These are phyloP conservation scores for Falco novaeseelandiae DNA, from an alignment of 2,797 vertebrate species.

Conservation along the genomic window DNA sequence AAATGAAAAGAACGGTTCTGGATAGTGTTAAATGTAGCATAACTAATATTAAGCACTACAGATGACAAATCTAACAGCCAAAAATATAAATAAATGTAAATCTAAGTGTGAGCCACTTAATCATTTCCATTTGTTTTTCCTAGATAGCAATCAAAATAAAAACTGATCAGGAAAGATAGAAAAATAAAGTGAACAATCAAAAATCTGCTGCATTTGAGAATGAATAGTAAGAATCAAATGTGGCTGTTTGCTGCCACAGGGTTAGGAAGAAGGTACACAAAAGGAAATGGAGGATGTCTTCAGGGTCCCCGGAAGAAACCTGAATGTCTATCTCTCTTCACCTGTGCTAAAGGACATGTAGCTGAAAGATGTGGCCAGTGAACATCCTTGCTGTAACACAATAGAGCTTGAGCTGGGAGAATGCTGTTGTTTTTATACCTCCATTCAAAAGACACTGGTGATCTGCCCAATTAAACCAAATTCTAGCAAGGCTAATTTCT, in stretches of 20 bases:
- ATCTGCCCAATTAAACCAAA: not conserved
- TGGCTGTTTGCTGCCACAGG: not conserved
- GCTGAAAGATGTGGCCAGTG: not conserved
- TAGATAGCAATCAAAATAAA: not conserved
- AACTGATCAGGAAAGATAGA: not conserved
- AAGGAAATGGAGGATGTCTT: not conserved
- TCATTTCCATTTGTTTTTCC: slow-evolving; percentile 9
- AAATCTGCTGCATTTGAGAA: not conserved
- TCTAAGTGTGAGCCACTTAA: not conserved
- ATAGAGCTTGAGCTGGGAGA: not conserved
- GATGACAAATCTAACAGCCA: not conserved
- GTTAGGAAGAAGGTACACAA: not conserved
- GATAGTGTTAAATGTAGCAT: not conserved
- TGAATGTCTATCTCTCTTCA: not conserved
- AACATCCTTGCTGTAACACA: not conserved
- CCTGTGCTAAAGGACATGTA: not conserved
- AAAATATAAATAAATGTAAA: not conserved
- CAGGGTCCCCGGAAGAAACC: not conserved
- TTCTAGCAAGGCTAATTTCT: not conserved
- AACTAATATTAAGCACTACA: not conserved
- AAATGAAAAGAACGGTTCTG: not conserved
- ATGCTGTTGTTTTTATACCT: not conserved
- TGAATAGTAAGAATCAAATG: not conserved
- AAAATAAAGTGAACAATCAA: not conserved
- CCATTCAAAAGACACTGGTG: not conserved